Base-by-base conservation (phyloP, 1,140 invertebrate genomes). In the Telenomus remus region DNA sequence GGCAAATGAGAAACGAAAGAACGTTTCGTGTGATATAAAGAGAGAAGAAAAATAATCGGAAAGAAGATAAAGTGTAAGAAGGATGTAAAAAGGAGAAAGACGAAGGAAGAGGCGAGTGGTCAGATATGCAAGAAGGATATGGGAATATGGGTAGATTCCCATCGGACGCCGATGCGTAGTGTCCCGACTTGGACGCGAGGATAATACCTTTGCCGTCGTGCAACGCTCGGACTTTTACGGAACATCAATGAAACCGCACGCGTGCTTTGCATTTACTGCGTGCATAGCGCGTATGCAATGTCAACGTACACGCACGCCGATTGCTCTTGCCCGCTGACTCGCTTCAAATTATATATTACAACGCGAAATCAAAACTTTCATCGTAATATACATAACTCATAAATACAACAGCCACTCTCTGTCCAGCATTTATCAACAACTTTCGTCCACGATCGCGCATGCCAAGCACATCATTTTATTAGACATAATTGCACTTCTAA, bases 191-290 rank as follows among this genome's bases (percentile, higher is more conserved):
- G 57, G 71, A 72, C 72, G 72, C 56, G 54, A 71, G 75, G 77
- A 79, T 79, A 79, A 79, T 79, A 76, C 73, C 77, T 79, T 79
- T 73, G 77, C 68, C 73, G 77, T 79, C 77, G 72, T 71, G 68
- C 77, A 63, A 63, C 37, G 72, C 59, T 70, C 72, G 46, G 69
- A 73, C 78, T 79, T 79, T 79, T 79, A 79, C 78, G 70, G 78
- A 70, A 79, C 78, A 79, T 79, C 78, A 79, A 79, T 79, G 78
- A 79, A 79, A 79, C 78, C 78, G 78, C 78, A 73, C 66, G 73
- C 73, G 73, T 76, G 78, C 70, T 79, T 79, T 79, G 78, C 78
- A 79, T 79, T 79, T 79, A 68, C 68, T 79, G 77, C 68, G 61
- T 72, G 77, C 72, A 79, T 69, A 51, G 60, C 51, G 60, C 56